A percentile compares a stretch with the other conserved stretches of the same genome.
Conservation (phyloP, 2,797 vertebrate genomes). For the Spondyliosoma cantharus region DNA sequence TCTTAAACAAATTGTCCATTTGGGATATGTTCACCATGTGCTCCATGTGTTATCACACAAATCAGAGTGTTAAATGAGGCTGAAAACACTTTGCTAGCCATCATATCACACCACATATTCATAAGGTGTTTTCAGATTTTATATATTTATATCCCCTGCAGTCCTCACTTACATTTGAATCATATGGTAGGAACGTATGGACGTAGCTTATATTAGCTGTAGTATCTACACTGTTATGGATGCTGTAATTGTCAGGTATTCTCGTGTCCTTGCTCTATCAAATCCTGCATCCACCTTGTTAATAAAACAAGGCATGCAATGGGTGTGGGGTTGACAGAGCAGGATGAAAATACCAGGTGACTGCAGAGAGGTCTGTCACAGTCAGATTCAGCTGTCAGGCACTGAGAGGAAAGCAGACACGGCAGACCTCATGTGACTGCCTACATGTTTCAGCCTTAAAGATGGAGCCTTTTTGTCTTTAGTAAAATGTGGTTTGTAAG, state of each 20-base stretch:
- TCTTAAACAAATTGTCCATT: background rate
- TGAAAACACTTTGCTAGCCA: conserved; percentile 19
- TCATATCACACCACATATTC: conserved; percentile 20
- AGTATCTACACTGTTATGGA: too few species aligned
- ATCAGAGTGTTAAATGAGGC: conserved; percentile 40
- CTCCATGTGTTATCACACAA: conserved; percentile 21
- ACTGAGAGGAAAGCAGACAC: conserved; percentile 16
- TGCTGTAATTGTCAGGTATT: background rate
- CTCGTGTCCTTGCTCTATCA: background rate
- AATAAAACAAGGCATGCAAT: conserved; percentile 9
- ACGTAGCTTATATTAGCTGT: conserved; percentile 1
- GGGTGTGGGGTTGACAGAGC: conserved; percentile 1
- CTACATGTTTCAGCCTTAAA: conserved; percentile 3
- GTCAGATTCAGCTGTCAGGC: conserved; percentile 24
- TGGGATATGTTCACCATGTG: conserved; percentile 13
- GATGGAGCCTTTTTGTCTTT: conserved; percentile 5
- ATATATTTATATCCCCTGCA: background rate
- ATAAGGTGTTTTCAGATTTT: conserved; percentile 26
- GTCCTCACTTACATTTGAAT: background rate
- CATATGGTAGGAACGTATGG: conserved; percentile 25
- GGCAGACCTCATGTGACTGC: conserved; percentile 26
- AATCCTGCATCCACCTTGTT: background rate
- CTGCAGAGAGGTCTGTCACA: conserved; percentile 30
- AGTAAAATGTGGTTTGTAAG: conserved; percentile 3
- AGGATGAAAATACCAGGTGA: conserved; percentile 28